Conservation (phyloP, 2,888 invertebrate species). For the Brachypalpus laphriformis region DNA sequence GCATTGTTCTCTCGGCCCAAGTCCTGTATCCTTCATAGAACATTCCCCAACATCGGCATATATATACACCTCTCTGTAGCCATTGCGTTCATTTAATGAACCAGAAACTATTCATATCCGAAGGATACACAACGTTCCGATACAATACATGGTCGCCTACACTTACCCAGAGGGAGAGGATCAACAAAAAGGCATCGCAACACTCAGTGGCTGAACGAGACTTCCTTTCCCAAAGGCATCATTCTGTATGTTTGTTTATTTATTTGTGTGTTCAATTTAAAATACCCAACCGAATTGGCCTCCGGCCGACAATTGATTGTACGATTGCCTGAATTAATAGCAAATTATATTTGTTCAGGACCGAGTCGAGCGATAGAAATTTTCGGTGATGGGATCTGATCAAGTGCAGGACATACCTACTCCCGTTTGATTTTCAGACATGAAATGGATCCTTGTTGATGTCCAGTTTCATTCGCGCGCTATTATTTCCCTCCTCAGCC, state of each 20-base stretch:
- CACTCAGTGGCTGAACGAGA: not conserved
- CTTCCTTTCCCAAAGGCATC: not conserved
- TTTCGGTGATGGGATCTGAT: not conserved
- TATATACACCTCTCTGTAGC: not conserved
- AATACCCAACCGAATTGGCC: conserved; percentile 41
- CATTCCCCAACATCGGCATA: not conserved
- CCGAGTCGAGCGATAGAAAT: not conserved
- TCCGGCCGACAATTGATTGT: conserved; percentile 34
- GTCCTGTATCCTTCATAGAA: not conserved
- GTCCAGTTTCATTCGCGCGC: not conserved
- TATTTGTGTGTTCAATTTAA: conserved; percentile 37
- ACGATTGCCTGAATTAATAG: conserved; percentile 46
- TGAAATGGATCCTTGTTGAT: not conserved
- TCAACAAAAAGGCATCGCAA: not conserved
- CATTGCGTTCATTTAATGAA: conserved; percentile 26
- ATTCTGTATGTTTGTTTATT: conserved; percentile 30
- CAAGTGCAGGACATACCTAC: not conserved
- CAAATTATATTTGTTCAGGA: conserved; percentile 25
- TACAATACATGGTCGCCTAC: not conserved
- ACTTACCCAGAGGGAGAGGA: not conserved
- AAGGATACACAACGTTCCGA: conserved; percentile 16
- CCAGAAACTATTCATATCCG: conserved; percentile 44
- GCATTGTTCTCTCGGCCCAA: not conserved
- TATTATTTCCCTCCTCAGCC: not conserved
- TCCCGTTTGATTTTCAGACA: not conserved